Evolutionary conservation across 2,113 vertebrate species (phyloP), one percentile per base, ranked within the genome.

Genomic region (Dipodomys stephensi): DNA sequence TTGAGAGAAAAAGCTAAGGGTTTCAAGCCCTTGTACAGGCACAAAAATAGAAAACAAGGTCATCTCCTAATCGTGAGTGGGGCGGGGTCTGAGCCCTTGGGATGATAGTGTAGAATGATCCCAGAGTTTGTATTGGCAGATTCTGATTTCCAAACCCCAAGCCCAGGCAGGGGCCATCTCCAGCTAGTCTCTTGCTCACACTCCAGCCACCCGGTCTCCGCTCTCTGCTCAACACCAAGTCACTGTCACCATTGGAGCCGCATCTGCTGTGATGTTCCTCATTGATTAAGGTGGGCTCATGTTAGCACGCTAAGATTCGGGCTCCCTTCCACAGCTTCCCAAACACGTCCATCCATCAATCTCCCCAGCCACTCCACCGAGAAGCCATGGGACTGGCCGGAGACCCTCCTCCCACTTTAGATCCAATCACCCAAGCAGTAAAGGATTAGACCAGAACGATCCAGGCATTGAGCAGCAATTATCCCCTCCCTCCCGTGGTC

Each of bases 391-490:
- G n/a, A 57, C 67, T 94, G 90, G 87, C 84, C 73, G 74, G 60
- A 87, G 19, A 25, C 93, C 94, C 64, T 84, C 88, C 95, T 93
- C 88, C 95, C 83, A 76, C 86, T 83, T 89, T 27, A 4, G 32
- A 12, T 10, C 73, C 83, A 92, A 16, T 84, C 46, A 91, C 95
- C 97, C 90, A 89, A 68, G 32, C 46, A 85, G 79, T 71, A 84
- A 83, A 92, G 87, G 77, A 85, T 92, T 35, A 49, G 19, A 28
- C 76, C 77, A 83, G 44, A 69, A 92, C 49, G 90, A 96, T 96
- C 94, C 65, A 87, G 89, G 87, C 88, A 95, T 94, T 88, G 86
- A 57, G 69, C 90, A 90, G 74, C 84, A 83, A 78, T 95, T 94
- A 87, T 74, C 91, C 44, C 73, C 94, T 87, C 74, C 53, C 82